Conservation (phyloP, 92 coral and sea anemone genomes). For the Pocillopora meandrina region DNA sequence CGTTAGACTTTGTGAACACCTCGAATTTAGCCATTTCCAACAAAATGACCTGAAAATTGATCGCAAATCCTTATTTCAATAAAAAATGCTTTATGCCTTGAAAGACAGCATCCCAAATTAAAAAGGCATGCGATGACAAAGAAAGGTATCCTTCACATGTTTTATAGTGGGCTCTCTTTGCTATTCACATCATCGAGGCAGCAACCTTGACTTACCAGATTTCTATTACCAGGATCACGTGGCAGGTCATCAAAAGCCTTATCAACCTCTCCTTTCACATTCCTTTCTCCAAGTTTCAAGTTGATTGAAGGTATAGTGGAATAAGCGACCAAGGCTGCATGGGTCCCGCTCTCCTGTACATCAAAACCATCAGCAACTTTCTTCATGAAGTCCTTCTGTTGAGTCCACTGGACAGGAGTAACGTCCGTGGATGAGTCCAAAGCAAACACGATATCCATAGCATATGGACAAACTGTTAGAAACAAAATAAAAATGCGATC, state of each 20-base stretch:
- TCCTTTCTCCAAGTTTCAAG: constrained; percentile 84
- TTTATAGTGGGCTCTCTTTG: not conserved
- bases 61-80: not conserved
- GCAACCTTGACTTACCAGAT: constrained; percentile 50
- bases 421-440: constrained; percentile 97
- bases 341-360: constrained; percentile 76
- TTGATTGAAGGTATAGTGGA: constrained; percentile 93
- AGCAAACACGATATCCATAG: constrained; percentile 92
- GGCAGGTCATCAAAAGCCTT: constrained; percentile 67
- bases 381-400: constrained; percentile 83
- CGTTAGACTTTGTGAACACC: constrained; percentile 88
- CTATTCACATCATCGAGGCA: too few species aligned
- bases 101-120: too few species aligned
- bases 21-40: constrained; percentile 98
- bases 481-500: not conserved
- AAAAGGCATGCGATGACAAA: too few species aligned
- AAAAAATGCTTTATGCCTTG: not conserved
- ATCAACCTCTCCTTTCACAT: constrained; percentile 70
- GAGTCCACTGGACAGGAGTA: constrained; percentile 76
- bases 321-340: constrained; percentile 89
- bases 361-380: constrained; percentile 68
- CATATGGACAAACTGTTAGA: constrained; percentile 78
- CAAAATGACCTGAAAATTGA: constrained; percentile 58
- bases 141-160: too few species aligned
- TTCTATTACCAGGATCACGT: constrained; percentile 87